A percentile compares a stretch with the other conserved stretches of the same genome.
Conservation (phyloP, 35 echinoderm and acorn worm species). For the Eucidaris tribuloides region DNA sequence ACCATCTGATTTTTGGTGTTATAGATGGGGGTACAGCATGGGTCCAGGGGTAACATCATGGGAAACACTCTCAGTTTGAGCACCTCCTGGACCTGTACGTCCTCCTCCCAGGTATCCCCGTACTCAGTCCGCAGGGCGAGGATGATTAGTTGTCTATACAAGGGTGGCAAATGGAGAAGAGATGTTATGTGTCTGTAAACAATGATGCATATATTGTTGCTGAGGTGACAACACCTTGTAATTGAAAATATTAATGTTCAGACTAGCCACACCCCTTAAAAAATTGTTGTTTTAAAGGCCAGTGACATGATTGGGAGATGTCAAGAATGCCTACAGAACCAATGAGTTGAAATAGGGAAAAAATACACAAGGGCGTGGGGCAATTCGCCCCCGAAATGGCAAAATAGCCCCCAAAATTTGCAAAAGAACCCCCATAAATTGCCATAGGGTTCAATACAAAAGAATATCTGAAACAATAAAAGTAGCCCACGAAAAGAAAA, state of each 20-base stretch:
- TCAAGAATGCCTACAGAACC: no score
- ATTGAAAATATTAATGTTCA: background rate
- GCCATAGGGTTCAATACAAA: no score
- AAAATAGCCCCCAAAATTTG: no score
- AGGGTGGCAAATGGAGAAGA: background rate
- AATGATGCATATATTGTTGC: background rate
- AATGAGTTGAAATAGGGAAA: no score
- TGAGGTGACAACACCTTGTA: background rate
- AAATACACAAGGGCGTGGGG: no score
- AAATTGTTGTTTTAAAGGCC: background rate
- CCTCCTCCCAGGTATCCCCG: slow-evolving; percentile 69
- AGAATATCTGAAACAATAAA: no score
- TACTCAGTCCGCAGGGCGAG: slow-evolving; percentile 80
- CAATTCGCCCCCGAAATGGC: no score
- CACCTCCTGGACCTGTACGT: slow-evolving; percentile 55
- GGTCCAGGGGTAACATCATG: slow-evolving; percentile 62
- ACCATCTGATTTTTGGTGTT: slow-evolving; percentile 81
- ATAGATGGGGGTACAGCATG: slow-evolving; percentile 89
- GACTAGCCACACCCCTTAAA: no score
- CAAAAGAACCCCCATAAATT: no score
- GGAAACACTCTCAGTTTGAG: slow-evolving; percentile 76
- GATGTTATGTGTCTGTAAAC: background rate
- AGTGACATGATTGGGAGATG: no score
- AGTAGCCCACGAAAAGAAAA: no score
- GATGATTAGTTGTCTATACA: slow-evolving; percentile 76